phyloP scores from a whole-genome alignment of 1,140 invertebrate species.

The Platyscapa corneri region DNA sequence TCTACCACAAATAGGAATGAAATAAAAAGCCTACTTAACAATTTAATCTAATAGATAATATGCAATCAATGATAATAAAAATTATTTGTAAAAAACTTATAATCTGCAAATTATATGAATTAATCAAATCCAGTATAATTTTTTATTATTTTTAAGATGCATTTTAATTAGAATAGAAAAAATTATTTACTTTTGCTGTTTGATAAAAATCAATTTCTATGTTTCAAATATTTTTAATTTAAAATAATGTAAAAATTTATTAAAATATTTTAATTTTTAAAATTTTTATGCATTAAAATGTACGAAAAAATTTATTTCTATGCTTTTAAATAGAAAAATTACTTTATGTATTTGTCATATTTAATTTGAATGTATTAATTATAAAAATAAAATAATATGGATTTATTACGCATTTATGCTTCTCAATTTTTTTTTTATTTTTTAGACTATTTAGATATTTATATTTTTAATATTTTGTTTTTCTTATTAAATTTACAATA shows the following conservation, averaged over 20 bases:
- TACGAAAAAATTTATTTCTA: no score
- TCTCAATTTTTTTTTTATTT: no score
- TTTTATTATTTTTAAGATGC: background rate
- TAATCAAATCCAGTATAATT: background rate
- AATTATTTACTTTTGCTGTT: conserved; percentile 1
- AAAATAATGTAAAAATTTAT: no score
- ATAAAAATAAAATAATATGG: no score
- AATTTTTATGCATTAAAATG: no score
- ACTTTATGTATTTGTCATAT: no score
- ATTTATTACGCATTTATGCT: no score
- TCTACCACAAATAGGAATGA: conserved; percentile 38
- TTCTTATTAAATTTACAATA: background rate
- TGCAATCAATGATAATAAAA: conserved; percentile 33
- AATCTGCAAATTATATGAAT: conserved; percentile 27
- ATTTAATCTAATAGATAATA: conserved; percentile 32
- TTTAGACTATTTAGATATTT: no score
- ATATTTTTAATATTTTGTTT: background rate
- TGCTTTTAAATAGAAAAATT: no score
- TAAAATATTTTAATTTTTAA: no score
- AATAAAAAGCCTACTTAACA: conserved; percentile 27
- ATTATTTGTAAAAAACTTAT: conserved; percentile 28
- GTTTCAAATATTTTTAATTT: background rate
- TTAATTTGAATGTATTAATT: no score
- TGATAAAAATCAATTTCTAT: background rate
- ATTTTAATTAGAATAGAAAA: background rate